Base-by-base conservation (phyloP, 2,797 vertebrate species). In the Dallia pectoralis region DNA sequence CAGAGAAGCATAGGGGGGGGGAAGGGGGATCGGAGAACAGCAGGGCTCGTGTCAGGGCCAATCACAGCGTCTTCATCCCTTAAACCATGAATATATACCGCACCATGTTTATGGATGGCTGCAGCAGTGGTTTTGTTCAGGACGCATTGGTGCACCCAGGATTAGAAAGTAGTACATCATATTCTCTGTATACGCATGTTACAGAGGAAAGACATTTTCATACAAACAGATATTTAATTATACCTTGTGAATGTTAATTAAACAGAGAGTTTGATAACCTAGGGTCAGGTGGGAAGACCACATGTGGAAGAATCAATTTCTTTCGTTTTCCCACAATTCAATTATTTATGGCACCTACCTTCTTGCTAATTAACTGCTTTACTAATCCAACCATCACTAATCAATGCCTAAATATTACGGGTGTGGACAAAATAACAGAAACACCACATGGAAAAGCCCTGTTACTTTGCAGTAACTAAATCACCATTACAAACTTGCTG, bases 21-120 rank as follows among this genome's bases (percentile, higher is more conserved):
- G 67, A 16, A 59, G 33, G 62, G 33, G 67, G 22, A 74, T 33
- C 69, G 44, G 30, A 53, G 16, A 62, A 40, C 67, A 70, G 71
- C 70, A 49, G 77, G 64, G 74, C 48, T 59, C 70, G 75, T 69
- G 78, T 64, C 32, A 47, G 49, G 64, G 51, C 30, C 56, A 64
- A 63, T 81, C 78, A 36, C 32, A 25, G 77, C 74, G 68, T 68
- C 66, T 71, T 74, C 71, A 83, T 79, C 82, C 71, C 71, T 74
- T 68, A 73, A 79, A 73, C 72, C 75, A 71, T 71, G 73, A 80
- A 51, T 59, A 79, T 77, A 85, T 81, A 81, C 81, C 25, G 40
- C 69, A 66, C 67, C 77, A 72, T 49, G 27, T 71, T 66, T 74
- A 72, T 75, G 76, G 71, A 78, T 36, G 40, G 69, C 80, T 72